Percentiles rank a stretch among this genome's conserved stretches.
Conservation (phyloP, 2,113 vertebrate species). For the Brachypodius melanocephalos region DNA sequence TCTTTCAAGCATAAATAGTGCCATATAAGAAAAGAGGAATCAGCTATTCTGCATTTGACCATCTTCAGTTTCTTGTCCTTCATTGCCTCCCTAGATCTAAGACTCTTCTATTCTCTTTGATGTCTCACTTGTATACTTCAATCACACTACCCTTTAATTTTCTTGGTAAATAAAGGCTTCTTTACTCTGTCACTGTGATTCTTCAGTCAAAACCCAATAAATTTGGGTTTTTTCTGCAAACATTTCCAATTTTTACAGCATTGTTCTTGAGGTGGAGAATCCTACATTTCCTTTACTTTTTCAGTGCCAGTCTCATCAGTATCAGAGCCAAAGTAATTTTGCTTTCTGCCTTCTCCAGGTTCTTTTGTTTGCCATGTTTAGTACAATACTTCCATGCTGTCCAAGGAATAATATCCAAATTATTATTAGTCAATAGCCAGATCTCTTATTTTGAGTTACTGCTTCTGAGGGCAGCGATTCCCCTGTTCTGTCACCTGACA, state of each 20-base stretch:
- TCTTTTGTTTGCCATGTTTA: neutral
- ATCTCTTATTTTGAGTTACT: neutral
- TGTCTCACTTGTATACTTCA: neutral
- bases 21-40: neutral
- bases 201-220: neutral
- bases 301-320: neutral
- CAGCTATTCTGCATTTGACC: neutral
- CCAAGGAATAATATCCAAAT: neutral
- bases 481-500: neutral
- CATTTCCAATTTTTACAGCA: neutral
- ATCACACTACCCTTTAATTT: neutral
- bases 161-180: neutral
- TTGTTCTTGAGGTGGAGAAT: neutral
- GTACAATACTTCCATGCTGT: neutral
- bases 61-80: neutral
- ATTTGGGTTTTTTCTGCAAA: neutral
- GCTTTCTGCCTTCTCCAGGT: neutral
- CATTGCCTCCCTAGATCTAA: neutral
- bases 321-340: neutral
- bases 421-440: neutral
- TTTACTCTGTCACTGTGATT: neutral
- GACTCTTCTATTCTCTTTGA: neutral
- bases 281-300: neutral
- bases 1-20: neutral
- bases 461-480: neutral